phyloP scores from a whole-genome alignment of 2,113 vertebrate species.

The Perca flavescens region DNA sequence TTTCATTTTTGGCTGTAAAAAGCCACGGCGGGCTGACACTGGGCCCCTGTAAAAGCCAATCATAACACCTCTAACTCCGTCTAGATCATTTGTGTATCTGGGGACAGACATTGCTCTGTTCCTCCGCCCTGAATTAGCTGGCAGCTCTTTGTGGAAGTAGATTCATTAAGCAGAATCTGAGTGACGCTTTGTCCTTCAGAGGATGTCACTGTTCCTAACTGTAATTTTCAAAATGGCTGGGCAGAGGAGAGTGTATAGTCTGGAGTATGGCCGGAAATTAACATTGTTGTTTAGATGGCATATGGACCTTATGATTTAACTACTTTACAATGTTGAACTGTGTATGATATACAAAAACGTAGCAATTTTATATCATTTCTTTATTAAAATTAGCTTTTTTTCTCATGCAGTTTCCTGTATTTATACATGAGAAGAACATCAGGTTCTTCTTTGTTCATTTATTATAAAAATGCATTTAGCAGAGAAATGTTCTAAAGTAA shows the following conservation, averaged over 20 bases:
- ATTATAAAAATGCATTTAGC: too few species aligned
- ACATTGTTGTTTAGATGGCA: background rate
- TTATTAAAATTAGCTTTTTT: too few species aligned
- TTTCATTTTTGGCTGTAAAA: conserved; percentile 25
- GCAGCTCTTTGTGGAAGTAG: conserved; percentile 25
- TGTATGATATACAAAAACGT: too few species aligned
- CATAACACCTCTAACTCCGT: conserved; percentile 5
- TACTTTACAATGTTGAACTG: background rate
- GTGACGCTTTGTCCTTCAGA: conserved; percentile 50
- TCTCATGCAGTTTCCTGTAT: background rate
- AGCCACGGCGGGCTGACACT: background rate
- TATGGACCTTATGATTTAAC: background rate
- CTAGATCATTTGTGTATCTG: conserved; percentile 28
- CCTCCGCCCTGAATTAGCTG: conserved; percentile 5
- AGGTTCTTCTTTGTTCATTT: too few species aligned
- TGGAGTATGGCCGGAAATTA: background rate
- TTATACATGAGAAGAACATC: too few species aligned
- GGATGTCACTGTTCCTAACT: conserved; percentile 9
- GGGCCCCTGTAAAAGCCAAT: conserved; percentile 7
- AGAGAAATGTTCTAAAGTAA: too few species aligned
- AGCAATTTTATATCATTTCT: background rate
- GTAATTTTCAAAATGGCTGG: conserved; percentile 30
- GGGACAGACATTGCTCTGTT: conserved; percentile 9
- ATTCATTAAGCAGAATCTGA: conserved; percentile 43
- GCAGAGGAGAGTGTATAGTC: background rate